Percentiles rank a stretch among this genome's conserved stretches.
Conservation (phyloP, 2,888 invertebrate genomes). For the Emmelina monodactyla region DNA sequence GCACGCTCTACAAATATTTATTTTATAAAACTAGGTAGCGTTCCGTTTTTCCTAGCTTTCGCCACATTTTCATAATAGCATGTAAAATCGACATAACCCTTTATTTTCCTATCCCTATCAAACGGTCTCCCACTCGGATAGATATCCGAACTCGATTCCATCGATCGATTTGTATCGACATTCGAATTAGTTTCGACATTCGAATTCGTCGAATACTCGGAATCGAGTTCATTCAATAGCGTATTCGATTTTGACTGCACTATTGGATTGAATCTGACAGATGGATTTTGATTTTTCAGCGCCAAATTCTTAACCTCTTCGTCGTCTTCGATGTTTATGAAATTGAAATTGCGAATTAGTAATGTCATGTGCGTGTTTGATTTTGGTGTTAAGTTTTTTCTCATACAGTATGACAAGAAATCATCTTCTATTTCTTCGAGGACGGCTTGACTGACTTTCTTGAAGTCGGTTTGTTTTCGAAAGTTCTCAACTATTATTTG, state of each 20-base stretch:
- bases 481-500: conserved; percentile 85
- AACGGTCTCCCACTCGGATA: conserved; percentile 38
- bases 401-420: conserved; percentile 80
- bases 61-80: conserved; percentile 79
- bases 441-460: conserved; percentile 85
- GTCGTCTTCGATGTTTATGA: conserved; percentile 70
- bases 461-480: conserved; percentile 77
- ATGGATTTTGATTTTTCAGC: conserved; percentile 25
- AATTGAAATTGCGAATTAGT: conserved; percentile 86
- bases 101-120: conserved; percentile 74
- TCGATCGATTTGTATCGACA: conserved; percentile 45
- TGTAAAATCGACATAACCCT: conserved; percentile 85
- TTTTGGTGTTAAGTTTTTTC: conserved; percentile 54
- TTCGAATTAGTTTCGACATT: conserved; percentile 33
- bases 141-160: conserved; percentile 48
- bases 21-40: conserved; percentile 68
- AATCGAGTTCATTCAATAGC: conserved; percentile 46
- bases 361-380: conserved; percentile 86
- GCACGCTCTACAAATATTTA: conserved; percentile 2
- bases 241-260: conserved; percentile 61
- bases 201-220: conserved; percentile 42
- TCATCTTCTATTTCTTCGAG: conserved; percentile 84
- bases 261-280: conserved; percentile 70
- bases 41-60: conserved; percentile 70
- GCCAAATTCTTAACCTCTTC: conserved; percentile 18